Percentiles rank a stretch among this genome's conserved stretches.
Conservation (phyloP, 2,113 vertebrate species). For the Varanus salvator region DNA sequence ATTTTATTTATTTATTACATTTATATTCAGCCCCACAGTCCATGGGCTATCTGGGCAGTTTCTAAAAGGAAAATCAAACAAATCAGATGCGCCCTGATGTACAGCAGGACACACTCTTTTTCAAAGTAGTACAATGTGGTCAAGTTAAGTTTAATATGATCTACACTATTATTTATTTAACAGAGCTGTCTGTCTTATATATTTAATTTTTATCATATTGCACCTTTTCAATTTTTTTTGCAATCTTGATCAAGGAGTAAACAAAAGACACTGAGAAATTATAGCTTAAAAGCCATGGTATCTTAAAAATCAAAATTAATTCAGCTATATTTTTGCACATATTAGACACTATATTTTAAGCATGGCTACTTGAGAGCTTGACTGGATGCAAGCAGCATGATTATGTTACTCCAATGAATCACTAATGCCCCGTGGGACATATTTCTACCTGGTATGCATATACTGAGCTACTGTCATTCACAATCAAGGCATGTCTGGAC, state of each 20-base stretch:
- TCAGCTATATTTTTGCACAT: background rate
- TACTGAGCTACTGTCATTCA: background rate
- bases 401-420: background rate
- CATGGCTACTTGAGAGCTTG: background rate
- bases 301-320: background rate
- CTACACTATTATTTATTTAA: slow-evolving; percentile 25
- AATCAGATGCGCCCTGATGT: slow-evolving; percentile 19
- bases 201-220: slow-evolving; percentile 35
- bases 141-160: slow-evolving; percentile 16
- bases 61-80: too few relatives aligned
- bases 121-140: background rate
- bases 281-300: background rate
- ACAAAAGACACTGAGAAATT: background rate
- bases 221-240: slow-evolving; percentile 26
- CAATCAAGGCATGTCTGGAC: background rate
- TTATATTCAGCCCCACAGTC: too few relatives aligned
- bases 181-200: slow-evolving; percentile 10
- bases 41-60: too few relatives aligned
- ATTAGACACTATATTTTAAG: background rate
- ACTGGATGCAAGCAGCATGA: background rate
- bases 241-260: slow-evolving; percentile 3
- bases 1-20: too few relatives aligned
- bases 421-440: background rate
- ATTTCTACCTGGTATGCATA: background rate
- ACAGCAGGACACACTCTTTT: slow-evolving; percentile 37